A percentile compares a stretch with the other conserved stretches of the same genome.
These are phyloP conservation scores for Tachina lurida DNA, from an alignment of 2,888 invertebrate species.

Conservation along the genomic window DNA sequence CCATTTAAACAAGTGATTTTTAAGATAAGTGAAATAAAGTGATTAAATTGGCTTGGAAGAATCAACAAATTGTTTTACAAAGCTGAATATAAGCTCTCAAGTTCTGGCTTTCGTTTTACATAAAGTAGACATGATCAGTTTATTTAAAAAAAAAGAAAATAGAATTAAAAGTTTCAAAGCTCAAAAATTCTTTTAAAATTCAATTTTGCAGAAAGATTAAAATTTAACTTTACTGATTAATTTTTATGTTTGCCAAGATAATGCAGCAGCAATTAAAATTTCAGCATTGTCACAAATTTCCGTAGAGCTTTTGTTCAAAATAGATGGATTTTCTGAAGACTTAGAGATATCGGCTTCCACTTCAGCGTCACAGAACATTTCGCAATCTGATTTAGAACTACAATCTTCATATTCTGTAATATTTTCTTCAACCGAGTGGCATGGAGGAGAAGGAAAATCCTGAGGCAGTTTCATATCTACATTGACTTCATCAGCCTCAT, in stretches of 20 bases:
- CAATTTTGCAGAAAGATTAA: no score
- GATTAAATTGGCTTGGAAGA: no score
- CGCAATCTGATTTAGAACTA: constrained; percentile 54
- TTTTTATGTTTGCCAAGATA: background rate
- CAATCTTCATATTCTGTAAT: constrained; percentile 68
- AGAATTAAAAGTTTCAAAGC: no score
- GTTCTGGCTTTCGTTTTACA: no score
- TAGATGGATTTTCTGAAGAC: background rate
- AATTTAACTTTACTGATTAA: background rate
- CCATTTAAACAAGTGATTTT: no score
- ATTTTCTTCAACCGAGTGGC: constrained; percentile 72
- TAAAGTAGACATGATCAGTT: no score
- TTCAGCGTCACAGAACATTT: constrained; percentile 19
- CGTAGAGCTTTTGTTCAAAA: background rate
- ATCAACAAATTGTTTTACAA: no score
- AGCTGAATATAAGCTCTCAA: no score
- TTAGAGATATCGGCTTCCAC: background rate
- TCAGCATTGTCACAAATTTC: background rate
- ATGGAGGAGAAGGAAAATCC: constrained; percentile 76
- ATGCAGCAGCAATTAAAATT: background rate
- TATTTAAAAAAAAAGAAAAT: no score
- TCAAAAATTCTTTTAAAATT: no score
- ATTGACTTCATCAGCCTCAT: constrained; percentile 69
- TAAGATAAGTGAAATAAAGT: no score
- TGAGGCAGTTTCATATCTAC: constrained; percentile 73